These are phyloP conservation scores for Stictocephala bisonia DNA, from an alignment of 2,888 invertebrate genomes.

Conservation along the genomic window DNA sequence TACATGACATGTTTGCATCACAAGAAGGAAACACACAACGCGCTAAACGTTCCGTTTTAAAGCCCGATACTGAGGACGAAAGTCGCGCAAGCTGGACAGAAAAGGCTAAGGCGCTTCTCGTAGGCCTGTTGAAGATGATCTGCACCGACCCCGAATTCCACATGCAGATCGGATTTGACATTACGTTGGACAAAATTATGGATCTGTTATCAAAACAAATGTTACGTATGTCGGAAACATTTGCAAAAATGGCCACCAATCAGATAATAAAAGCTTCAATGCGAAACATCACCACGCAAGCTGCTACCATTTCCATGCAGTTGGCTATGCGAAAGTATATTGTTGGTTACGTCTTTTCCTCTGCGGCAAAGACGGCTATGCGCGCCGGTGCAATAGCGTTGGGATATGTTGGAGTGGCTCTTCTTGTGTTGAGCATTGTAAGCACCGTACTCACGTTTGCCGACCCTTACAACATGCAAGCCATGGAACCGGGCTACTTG, in stretches of 20 bases:
- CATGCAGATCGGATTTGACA: conserved; percentile 1
- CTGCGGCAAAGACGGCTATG: neutral
- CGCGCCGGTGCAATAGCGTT: neutral
- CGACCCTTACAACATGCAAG: neutral
- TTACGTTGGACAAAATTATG: conserved; percentile 6
- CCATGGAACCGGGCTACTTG: neutral
- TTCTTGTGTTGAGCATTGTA: conserved; percentile 6
- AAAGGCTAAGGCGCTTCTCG: neutral
- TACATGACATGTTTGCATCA: conserved; percentile 4
- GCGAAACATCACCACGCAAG: neutral
- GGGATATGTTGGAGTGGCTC: neutral
- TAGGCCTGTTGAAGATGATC: neutral
- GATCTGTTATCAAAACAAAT: conserved; percentile 1
- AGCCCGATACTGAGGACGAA: neutral
- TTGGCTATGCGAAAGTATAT: neutral
- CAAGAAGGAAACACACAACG: neutral
- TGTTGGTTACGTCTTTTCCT: neutral
- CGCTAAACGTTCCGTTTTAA: neutral
- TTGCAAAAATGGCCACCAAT: neutral
- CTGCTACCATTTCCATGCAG: neutral
- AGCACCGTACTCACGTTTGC: neutral
- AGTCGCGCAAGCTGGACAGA: neutral
- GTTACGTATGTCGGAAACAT: neutral
- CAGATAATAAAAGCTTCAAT: conserved; percentile 4
- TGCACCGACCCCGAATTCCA: neutral